Base-by-base conservation (phyloP, 2,113 vertebrate species). In the Perca schrenkii region DNA sequence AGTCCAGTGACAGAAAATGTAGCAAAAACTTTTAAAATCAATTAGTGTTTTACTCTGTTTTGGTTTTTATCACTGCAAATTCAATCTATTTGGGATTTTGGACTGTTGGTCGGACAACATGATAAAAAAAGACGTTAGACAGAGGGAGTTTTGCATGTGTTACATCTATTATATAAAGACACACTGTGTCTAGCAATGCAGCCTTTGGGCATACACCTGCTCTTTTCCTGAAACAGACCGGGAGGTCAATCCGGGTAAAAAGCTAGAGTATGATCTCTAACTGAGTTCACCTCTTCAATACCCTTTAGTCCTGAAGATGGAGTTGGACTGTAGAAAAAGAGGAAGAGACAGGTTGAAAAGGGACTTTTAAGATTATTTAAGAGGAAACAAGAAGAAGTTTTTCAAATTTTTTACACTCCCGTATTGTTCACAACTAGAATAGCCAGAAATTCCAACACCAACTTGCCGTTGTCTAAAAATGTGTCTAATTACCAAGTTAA, bases 201-300 rank as follows among this genome's bases (percentile, higher is more conserved):
- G 79, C 79, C 84, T 60, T 53, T 53, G 43, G 74, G 57, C 57
- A 58, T 57, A 60, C 72, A 82, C 60, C 25, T 75, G 82, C 78
- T 73, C 43, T 73, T 79, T 60, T 71, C 47, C 21, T 46, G 28
- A 75, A 81, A 71, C 58, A 52, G 47, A 46, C n/a, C 21, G 6
- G 19, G 58, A 81, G 58, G 78, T 47, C 57, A 81, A 58, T 64
- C 31, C 1, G 10, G 74, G 36, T 52, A 52, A 80, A 71, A 68
- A 67, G 65, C 71, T 70, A 28, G 53, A 52, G 60, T n/a, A 13
- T 61, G 25, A 86, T 40, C 68, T 57, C 28, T 36, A 8, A 28
- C 21, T 46, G 53, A 77, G 72, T 57, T 57, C 11, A 77, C 63
- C 22, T 58, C 76, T 54, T 80, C 28, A 19, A 6, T 52, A 52